phyloP scores from a whole-genome alignment of 2,888 invertebrate species.

The Panzeria rudis region DNA sequence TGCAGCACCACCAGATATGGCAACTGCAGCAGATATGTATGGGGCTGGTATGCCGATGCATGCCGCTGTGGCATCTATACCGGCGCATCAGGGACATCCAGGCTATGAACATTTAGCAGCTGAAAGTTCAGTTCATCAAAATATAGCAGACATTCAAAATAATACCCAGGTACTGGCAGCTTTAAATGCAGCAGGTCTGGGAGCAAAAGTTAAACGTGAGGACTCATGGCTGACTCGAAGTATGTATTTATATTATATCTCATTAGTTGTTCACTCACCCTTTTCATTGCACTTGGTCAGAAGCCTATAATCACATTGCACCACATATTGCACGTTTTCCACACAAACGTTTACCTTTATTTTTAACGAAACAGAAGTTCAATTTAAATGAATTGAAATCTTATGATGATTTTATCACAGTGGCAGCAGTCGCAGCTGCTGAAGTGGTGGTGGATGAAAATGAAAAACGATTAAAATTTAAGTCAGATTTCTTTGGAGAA shows the following conservation, averaged over 20 bases:
- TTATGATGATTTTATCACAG: slow-evolving; percentile 64
- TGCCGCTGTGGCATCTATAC: slow-evolving; percentile 73
- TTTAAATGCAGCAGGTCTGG: slow-evolving; percentile 79
- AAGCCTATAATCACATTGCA: slow-evolving; percentile 28
- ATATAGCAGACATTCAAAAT: slow-evolving; percentile 81
- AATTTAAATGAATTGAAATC: slow-evolving; percentile 46
- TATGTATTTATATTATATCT: slow-evolving; percentile 71
- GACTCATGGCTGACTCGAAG: slow-evolving; percentile 82
- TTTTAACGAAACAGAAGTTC: slow-evolving; percentile 28
- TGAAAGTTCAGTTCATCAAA: slow-evolving; percentile 81
- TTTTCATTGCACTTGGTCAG: slow-evolving; percentile 41
- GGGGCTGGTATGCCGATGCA: slow-evolving; percentile 79
- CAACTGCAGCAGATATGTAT: slow-evolving; percentile 81
- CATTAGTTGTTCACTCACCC: not conserved
- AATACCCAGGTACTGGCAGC: slow-evolving; percentile 81
- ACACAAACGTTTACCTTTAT: slow-evolving; percentile 1
- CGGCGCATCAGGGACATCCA: slow-evolving; percentile 75
- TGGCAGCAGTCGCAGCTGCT: slow-evolving; percentile 76
- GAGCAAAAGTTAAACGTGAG: slow-evolving; percentile 82
- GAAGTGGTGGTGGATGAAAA: slow-evolving; percentile 74
- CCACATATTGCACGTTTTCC: slow-evolving; percentile 39
- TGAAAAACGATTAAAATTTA: slow-evolving; percentile 68
- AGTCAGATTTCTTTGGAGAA: slow-evolving; percentile 56
- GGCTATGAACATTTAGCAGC: slow-evolving; percentile 79
- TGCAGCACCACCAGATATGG: slow-evolving; percentile 78